phyloP scores from a whole-genome alignment of 2,888 invertebrate genomes.

The Amblyjoppa proteus region DNA sequence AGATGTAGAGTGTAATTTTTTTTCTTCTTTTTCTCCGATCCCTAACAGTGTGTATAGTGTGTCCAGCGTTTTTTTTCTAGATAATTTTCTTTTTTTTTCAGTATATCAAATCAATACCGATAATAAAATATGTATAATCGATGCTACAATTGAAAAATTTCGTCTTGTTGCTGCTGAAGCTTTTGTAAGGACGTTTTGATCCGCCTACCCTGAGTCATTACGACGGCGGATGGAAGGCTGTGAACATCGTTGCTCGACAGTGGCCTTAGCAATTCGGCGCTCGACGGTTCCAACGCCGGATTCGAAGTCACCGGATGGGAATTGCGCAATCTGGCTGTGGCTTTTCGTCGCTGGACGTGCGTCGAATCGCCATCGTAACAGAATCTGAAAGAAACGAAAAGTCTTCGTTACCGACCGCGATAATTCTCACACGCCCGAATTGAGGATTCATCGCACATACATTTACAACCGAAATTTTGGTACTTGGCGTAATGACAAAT shows the following conservation, averaged over 20 bases:
- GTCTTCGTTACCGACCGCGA: background rate
- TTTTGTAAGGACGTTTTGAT: constrained; percentile 93
- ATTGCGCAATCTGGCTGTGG: constrained; percentile 87
- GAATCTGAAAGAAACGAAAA: constrained; percentile 84
- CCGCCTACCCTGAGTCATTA: constrained; percentile 92
- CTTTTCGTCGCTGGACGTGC: constrained; percentile 86
- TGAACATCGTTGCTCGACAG: constrained; percentile 86
- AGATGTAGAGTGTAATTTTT: constrained; percentile 29
- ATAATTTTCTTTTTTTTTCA: constrained; percentile 28
- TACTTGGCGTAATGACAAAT: no score
- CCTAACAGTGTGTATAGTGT: constrained; percentile 45
- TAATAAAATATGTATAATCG: constrained; percentile 47
- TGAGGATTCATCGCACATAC: no score
- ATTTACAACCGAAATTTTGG: no score
- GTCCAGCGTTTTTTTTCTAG: constrained; percentile 41
- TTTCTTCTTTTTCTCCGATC: background rate
- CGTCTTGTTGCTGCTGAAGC: constrained; percentile 94
- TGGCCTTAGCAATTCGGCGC: constrained; percentile 81
- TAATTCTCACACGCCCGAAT: background rate
- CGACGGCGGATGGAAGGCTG: constrained; percentile 86
- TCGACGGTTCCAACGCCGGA: constrained; percentile 65
- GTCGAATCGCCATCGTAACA: constrained; percentile 86
- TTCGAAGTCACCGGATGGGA: constrained; percentile 85
- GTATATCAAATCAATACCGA: constrained; percentile 10
- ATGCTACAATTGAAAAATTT: constrained; percentile 96